Conservation (phyloP, 2,888 invertebrate genomes). For the Leptura quadrifasciata region DNA sequence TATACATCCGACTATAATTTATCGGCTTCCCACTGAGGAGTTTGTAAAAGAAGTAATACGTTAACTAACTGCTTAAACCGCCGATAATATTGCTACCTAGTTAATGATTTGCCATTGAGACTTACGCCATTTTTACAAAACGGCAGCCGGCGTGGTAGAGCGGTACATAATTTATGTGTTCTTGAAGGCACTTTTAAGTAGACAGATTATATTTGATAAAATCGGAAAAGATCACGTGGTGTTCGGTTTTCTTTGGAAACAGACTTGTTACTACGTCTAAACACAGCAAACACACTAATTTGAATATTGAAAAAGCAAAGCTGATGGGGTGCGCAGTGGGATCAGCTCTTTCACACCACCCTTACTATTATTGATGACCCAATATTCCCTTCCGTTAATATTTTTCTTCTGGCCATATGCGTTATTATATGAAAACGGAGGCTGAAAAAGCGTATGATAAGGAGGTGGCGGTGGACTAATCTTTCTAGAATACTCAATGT, state of each 20-base stretch:
- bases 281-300: conserved; percentile 60
- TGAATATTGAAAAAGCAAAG: conserved; percentile 82
- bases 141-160: too few species aligned
- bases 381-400: conserved; percentile 87
- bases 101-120: too few species aligned
- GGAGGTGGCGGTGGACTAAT: conserved; percentile 78
- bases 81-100: too few species aligned
- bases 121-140: too few species aligned
- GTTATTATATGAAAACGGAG: conserved; percentile 63
- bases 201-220: too few species aligned
- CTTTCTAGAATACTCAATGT: conserved; percentile 45
- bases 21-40: too few species aligned
- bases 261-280: neutral
- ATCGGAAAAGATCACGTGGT: too few species aligned
- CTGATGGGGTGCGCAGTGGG: conserved; percentile 85
- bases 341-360: conserved; percentile 82
- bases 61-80: too few species aligned
- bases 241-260: neutral
- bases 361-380: conserved; percentile 78
- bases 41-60: too few species aligned
- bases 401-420: conserved; percentile 74
- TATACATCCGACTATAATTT: too few species aligned
- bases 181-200: too few species aligned
- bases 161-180: too few species aligned
- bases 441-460: conserved; percentile 79